phyloP scores from a whole-genome alignment of 1,140 invertebrate genomes.

The Diploscapter pachys region DNA sequence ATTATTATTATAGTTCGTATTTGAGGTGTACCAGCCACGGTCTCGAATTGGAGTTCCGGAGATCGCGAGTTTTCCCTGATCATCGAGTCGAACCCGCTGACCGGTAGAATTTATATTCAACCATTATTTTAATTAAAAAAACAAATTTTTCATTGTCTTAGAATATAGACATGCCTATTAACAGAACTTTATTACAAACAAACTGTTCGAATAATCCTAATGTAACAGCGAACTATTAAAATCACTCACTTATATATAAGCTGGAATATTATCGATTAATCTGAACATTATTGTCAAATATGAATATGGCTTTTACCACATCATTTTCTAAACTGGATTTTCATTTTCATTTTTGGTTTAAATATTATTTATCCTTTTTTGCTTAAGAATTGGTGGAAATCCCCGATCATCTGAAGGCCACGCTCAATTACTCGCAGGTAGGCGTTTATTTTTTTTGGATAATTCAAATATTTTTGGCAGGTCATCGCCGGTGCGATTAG shows the following conservation, averaged over 20 bases:
- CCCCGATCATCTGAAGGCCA: slow-evolving; percentile 70
- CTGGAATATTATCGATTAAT: no score
- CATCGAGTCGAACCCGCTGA: slow-evolving; percentile 86
- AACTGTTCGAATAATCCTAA: no score
- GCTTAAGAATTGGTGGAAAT: slow-evolving; percentile 88
- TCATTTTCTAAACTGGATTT: no score
- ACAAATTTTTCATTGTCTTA: slow-evolving; percentile 1
- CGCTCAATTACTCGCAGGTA: slow-evolving; percentile 63
- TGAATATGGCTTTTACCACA: no score
- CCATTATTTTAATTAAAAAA: background rate
- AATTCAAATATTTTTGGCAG: slow-evolving; percentile 75
- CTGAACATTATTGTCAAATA: no score
- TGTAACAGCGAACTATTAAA: no score
- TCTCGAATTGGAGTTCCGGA: slow-evolving; percentile 78
- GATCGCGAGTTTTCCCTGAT: slow-evolving; percentile 94
- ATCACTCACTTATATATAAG: no score
- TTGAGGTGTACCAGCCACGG: slow-evolving; percentile 27
- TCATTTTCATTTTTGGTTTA: no score
- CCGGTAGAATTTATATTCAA: no score
- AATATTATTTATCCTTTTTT: no score
- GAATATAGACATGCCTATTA: no score
- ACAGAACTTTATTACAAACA: no score
- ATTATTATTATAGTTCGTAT: background rate
- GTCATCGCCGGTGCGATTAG: slow-evolving; percentile 86
- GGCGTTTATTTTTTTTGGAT: slow-evolving; percentile 45